These are phyloP conservation scores for Andrena bucephala DNA, from an alignment of 2,888 invertebrate species.

Conservation along the genomic window DNA sequence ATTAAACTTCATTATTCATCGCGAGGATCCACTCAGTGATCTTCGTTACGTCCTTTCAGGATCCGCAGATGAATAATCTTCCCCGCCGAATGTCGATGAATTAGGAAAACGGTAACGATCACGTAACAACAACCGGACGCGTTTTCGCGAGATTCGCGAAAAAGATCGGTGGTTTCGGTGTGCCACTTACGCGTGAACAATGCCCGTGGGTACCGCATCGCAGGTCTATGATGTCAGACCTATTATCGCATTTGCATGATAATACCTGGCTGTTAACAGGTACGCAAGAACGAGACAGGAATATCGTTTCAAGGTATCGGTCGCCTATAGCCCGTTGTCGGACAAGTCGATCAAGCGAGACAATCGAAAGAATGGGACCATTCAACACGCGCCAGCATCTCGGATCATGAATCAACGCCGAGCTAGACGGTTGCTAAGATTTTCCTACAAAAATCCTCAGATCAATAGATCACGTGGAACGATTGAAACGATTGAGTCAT, in stretches of 20 bases:
- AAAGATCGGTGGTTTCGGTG: constrained; percentile 10
- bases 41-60: not conserved
- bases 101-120: constrained; percentile 2
- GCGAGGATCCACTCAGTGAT: not conserved
- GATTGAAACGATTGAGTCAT: too few species aligned
- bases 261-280: constrained; percentile 48
- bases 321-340: constrained; percentile 25
- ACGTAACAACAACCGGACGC: constrained; percentile 13
- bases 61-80: not conserved
- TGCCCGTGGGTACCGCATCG: constrained; percentile 39
- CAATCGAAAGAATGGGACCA: constrained; percentile 31
- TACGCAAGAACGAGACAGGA: constrained; percentile 17
- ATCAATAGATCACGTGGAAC: too few species aligned
- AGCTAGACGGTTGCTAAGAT: not conserved
- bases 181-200: constrained; percentile 32
- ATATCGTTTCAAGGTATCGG: constrained; percentile 46
- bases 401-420: not conserved
- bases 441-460: too few species aligned
- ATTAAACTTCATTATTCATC: not conserved
- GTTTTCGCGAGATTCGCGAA: constrained; percentile 29
- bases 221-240: constrained; percentile 53
- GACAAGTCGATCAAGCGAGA: constrained; percentile 9
- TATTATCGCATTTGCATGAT: constrained; percentile 61
- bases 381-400: not conserved
- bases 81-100: not conserved